Evolutionary conservation across 2,797 vertebrate species (phyloP).

Genomic region (Poeciliopsis turneri): DNA sequence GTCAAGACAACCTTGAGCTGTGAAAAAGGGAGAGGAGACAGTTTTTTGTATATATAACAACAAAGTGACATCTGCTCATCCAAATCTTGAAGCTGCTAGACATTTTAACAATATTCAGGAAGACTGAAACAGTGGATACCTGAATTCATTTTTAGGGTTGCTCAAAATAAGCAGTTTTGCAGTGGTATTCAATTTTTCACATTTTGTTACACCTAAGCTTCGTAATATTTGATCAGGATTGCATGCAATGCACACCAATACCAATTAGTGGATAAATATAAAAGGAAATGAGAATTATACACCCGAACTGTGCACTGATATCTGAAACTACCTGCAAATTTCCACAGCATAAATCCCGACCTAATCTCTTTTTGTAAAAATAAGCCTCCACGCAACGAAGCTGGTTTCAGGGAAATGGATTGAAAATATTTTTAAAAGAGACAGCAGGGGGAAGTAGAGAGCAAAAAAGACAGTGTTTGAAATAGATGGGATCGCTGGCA

Average conservation of each 20-base stretch:
- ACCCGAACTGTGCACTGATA: neutral
- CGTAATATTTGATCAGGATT: neutral
- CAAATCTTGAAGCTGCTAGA: neutral
- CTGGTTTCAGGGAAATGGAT: neutral
- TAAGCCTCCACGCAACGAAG: neutral
- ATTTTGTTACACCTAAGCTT: neutral
- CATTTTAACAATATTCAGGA: neutral
- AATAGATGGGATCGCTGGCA: neutral
- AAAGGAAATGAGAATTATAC: neutral
- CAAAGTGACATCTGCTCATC: neutral
- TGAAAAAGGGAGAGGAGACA: conserved; percentile 14
- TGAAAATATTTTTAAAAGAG: neutral
- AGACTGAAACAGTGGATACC: neutral
- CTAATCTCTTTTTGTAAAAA: neutral
- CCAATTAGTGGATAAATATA: neutral
- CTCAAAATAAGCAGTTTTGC: neutral
- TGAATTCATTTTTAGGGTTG: neutral
- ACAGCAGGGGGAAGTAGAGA: conserved; percentile 56
- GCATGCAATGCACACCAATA: neutral
- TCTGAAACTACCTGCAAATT: neutral
- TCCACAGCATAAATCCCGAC: neutral
- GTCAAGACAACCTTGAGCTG: conserved; percentile 60
- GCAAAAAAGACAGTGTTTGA: neutral
- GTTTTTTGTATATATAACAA: conserved; percentile 14
- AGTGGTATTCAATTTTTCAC: neutral